Percentiles rank a stretch among this genome's conserved stretches.
phyloP scores from a whole-genome alignment of 2,888 invertebrate genomes.

The Oxytorus armatus region DNA sequence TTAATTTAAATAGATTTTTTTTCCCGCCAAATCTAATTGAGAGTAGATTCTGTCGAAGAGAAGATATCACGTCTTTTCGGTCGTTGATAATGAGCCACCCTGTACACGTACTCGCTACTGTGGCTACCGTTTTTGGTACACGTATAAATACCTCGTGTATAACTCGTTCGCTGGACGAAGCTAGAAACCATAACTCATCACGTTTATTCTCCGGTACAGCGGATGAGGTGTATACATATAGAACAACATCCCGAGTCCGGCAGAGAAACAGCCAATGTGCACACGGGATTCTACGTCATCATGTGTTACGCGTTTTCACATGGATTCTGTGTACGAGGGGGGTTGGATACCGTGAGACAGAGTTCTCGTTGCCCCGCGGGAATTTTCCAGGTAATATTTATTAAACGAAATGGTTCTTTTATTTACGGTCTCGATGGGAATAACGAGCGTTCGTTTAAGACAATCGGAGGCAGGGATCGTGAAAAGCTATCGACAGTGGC shows the following conservation, averaged over 20 bases:
- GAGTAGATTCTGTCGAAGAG: neutral
- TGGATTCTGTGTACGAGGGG: neutral
- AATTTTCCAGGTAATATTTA: constrained; percentile 60
- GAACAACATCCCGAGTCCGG: constrained; percentile 34
- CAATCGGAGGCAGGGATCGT: constrained; percentile 30
- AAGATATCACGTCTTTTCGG: neutral
- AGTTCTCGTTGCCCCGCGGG: constrained; percentile 30
- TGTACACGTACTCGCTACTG: neutral
- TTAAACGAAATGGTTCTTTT: constrained; percentile 60
- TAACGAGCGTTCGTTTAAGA: constrained; percentile 50
- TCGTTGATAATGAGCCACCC: constrained; percentile 20
- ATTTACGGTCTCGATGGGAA: constrained; percentile 45
- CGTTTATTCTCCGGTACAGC: constrained; percentile 65
- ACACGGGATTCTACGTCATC: constrained; percentile 14
- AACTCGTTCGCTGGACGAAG: constrained; percentile 68
- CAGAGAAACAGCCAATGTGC: constrained; percentile 41
- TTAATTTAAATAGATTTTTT: neutral
- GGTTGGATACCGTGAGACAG: constrained; percentile 15
- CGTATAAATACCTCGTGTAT: neutral
- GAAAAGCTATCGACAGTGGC: constrained; percentile 1
- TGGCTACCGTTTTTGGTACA: constrained; percentile 31
- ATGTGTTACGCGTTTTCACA: neutral
- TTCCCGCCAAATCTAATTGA: neutral
- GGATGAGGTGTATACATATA: constrained; percentile 16
- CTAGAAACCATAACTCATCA: constrained; percentile 75